phyloP scores from a whole-genome alignment of 2,113 vertebrate species.

The Burhinus bistriatus region DNA sequence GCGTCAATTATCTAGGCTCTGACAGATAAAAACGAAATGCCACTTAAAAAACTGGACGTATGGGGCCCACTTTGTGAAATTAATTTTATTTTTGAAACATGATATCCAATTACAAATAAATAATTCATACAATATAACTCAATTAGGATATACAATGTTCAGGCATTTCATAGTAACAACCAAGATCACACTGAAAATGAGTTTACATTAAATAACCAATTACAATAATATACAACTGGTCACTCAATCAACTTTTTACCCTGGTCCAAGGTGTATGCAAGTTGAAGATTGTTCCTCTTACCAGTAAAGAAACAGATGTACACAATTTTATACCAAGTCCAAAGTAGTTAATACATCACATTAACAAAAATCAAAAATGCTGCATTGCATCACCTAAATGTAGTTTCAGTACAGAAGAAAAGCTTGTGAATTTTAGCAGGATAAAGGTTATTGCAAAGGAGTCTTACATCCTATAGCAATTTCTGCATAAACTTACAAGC shows the following conservation, averaged over 20 bases:
- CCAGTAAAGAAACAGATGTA: constrained; percentile 1
- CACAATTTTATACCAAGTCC: neutral
- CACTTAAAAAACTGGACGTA: neutral
- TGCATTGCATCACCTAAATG: neutral
- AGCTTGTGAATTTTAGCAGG: neutral
- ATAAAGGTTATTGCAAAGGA: neutral
- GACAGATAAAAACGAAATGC: neutral
- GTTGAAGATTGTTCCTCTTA: constrained; percentile 17
- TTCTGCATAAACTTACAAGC: neutral
- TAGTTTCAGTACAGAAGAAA: constrained; percentile 33
- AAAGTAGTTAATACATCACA: constrained; percentile 21
- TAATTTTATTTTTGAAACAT: constrained; percentile 75
- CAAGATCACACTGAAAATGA: constrained; percentile 49
- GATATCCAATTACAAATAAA: constrained; percentile 81
- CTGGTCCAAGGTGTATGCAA: constrained; percentile 38
- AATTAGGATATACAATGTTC: constrained; percentile 64
- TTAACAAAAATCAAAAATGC: neutral
- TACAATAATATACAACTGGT: constrained; percentile 67
- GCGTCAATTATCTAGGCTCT: neutral
- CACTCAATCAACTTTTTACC: constrained; percentile 46
- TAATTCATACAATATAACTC: constrained; percentile 75
- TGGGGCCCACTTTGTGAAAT: constrained; percentile 26
- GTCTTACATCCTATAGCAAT: neutral
- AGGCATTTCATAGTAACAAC: constrained; percentile 54
- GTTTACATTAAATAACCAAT: constrained; percentile 64